Evolutionary conservation across 2,888 invertebrate species (phyloP).

Genomic region (Xestia rhomboidea): DNA sequence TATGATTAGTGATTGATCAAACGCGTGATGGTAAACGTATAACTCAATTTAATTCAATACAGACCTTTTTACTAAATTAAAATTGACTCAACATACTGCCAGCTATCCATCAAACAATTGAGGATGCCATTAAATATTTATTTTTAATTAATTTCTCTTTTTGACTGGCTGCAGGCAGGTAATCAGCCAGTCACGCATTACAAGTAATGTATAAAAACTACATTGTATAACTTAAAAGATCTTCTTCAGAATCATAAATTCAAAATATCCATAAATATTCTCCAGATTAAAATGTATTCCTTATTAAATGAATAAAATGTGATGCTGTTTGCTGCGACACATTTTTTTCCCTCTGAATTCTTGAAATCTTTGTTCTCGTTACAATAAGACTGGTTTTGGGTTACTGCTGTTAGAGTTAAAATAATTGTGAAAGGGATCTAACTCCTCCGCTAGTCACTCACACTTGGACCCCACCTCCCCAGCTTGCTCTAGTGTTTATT

Average conservation of each 20-base stretch:
- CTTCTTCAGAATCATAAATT: no score
- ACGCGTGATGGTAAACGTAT: background rate
- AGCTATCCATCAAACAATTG: background rate
- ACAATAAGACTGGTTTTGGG: background rate
- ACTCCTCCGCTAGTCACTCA: constrained; percentile 20
- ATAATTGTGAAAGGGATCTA: background rate
- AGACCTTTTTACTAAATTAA: background rate
- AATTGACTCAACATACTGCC: background rate
- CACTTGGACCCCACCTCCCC: constrained; percentile 21
- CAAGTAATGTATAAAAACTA: background rate
- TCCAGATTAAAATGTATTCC: background rate
- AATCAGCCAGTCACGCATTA: background rate
- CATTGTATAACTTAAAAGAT: no score
- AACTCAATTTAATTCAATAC: background rate
- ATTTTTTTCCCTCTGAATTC: background rate
- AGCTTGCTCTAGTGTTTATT: constrained; percentile 65
- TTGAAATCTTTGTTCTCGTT: background rate
- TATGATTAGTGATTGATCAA: background rate
- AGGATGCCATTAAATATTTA: background rate
- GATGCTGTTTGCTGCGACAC: background rate
- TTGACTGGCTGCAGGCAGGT: background rate
- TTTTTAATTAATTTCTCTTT: background rate
- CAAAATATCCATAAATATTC: background rate
- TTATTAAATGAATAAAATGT: background rate
- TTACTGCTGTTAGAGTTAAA: background rate